Percentiles rank a stretch among this genome's conserved stretches.
Evolutionary conservation across 2,797 vertebrate species (phyloP).

Genomic region (Notolepis coatsorum): DNA sequence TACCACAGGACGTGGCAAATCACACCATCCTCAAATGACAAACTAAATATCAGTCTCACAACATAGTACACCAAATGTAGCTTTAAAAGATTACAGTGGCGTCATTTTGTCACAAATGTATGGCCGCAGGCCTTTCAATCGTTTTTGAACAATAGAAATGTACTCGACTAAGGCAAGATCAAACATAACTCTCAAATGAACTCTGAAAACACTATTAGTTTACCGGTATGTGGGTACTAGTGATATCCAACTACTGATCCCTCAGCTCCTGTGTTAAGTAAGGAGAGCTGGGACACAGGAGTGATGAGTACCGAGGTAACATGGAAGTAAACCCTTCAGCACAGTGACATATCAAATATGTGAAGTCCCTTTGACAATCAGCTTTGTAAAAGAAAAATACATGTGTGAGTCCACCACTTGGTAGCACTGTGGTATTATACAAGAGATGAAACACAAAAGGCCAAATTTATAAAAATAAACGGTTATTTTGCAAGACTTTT

Average conservation of each 20-base stretch:
- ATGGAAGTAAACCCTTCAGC: neutral
- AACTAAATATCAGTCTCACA: too few relatives aligned
- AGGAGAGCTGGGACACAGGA: too few relatives aligned
- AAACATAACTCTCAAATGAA: neutral
- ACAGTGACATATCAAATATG: neutral
- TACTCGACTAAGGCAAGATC: neutral
- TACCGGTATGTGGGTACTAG: neutral
- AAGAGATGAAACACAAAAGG: neutral
- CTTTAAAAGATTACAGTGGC: neutral
- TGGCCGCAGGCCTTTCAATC: slow-evolving; percentile 4
- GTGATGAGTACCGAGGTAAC: neutral
- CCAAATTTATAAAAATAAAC: neutral
- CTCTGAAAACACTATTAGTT: neutral
- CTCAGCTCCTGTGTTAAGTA: too few relatives aligned
- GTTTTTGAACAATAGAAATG: neutral
- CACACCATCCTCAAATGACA: neutral
- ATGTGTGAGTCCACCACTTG: neutral
- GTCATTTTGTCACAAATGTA: too few relatives aligned
- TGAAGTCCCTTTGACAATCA: too few relatives aligned
- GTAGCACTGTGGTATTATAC: neutral
- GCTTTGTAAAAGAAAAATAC: neutral
- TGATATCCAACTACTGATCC: neutral
- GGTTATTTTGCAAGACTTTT: too few relatives aligned
- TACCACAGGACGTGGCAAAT: neutral
- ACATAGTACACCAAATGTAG: too few relatives aligned